Evolutionary conservation across 2,888 invertebrate species (phyloP).

Genomic region (Trissonchulus latispiculum): DNA sequence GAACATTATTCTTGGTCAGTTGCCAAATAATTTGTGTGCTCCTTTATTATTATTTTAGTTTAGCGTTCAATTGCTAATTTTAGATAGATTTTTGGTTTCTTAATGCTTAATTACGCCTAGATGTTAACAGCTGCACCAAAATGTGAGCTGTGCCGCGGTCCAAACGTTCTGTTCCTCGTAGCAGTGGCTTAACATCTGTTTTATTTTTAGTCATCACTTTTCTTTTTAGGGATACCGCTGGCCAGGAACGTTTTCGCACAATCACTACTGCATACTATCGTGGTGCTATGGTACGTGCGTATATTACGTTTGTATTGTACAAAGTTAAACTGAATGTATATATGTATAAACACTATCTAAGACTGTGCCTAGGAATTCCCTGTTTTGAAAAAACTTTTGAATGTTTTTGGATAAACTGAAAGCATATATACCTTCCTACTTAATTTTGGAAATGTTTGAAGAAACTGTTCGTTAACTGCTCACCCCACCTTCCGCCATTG

Average conservation of each 20-base stretch:
- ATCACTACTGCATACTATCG: conserved; percentile 98
- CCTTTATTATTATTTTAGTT: too few relatives aligned
- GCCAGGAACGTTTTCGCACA: conserved; percentile 91
- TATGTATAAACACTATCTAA: background rate
- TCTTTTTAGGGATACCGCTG: conserved; percentile 77
- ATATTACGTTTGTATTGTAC: too few relatives aligned
- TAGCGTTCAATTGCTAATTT: too few relatives aligned
- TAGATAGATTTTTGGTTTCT: too few relatives aligned
- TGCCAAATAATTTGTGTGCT: too few relatives aligned
- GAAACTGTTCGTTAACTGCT: too few relatives aligned
- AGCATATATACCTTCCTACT: too few relatives aligned
- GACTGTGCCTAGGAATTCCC: background rate
- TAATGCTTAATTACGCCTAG: too few relatives aligned
- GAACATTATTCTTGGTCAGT: too few relatives aligned
- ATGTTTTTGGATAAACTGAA: background rate
- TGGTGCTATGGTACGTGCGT: conserved; percentile 66
- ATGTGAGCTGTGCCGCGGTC: conserved; percentile 19
- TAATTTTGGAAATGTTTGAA: too few relatives aligned
- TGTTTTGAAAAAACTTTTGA: background rate
- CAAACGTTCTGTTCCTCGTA: conserved; percentile 4
- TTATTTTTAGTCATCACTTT: conserved; percentile 17
- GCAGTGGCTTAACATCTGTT: conserved; percentile 17
- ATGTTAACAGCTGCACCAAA: background rate
- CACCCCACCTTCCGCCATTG: too few relatives aligned
- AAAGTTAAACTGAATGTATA: too few relatives aligned